These are phyloP conservation scores for Sebastes nivosus DNA, from an alignment of 2,797 vertebrate species.

Conservation along the genomic window DNA sequence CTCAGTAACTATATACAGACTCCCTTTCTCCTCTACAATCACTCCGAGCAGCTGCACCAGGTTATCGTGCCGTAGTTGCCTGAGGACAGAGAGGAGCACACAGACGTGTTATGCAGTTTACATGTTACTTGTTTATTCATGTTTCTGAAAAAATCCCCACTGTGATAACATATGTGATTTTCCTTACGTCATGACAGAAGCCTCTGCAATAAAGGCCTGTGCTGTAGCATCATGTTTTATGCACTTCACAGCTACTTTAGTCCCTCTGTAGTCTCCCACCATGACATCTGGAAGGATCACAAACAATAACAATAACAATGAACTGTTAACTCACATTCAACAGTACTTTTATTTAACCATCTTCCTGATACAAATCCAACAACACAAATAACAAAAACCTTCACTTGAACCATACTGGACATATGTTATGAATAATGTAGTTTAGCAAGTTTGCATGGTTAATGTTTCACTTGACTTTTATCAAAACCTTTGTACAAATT, in stretches of 20 bases:
- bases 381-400: neutral
- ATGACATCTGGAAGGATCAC: conserved; percentile 88
- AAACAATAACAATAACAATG: neutral
- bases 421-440: neutral
- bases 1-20: conserved; percentile 94
- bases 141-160: neutral
- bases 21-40: conserved; percentile 93
- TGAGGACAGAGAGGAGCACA: conserved; percentile 55
- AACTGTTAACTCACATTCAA: neutral
- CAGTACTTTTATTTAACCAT: neutral
- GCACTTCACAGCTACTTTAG: conserved; percentile 97
- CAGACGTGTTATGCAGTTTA: neutral
- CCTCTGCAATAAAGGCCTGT: conserved; percentile 95
- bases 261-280: conserved; percentile 93
- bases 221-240: conserved; percentile 97
- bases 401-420: neutral
- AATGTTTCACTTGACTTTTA: neutral
- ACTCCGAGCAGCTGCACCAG: conserved; percentile 96
- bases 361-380: neutral
- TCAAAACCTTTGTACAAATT: neutral
- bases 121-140: neutral
- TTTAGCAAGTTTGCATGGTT: neutral
- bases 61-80: conserved; percentile 94
- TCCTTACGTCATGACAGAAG: conserved; percentile 97
- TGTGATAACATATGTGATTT: neutral